These are phyloP conservation scores for Heliocidaris tuberculata DNA, from an alignment of 35 echinoderm and acorn worm genomes.

Conservation along the genomic window DNA sequence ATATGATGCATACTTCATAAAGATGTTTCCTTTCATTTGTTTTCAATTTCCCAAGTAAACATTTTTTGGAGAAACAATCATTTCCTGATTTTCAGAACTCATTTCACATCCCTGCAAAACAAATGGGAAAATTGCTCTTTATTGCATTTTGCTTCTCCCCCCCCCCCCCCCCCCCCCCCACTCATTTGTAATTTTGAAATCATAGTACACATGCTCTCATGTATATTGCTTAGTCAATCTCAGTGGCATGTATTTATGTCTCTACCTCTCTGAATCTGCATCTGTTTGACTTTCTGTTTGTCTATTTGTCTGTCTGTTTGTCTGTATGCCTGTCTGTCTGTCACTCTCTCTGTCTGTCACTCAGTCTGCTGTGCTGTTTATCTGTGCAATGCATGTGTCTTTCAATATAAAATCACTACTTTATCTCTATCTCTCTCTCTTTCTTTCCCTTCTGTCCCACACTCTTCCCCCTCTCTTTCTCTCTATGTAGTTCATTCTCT, in stretches of 20 bases:
- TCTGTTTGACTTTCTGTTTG: not conserved
- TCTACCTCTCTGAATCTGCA: not conserved
- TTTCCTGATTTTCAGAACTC: not conserved
- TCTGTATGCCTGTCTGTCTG: not conserved
- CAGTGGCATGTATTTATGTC: not conserved
- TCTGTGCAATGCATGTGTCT: too few species aligned
- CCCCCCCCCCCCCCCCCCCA: too few species aligned
- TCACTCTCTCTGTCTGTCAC: not conserved
- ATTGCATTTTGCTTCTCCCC: not conserved
- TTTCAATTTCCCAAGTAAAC: not conserved
- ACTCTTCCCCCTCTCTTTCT: not conserved
- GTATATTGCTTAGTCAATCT: too few species aligned
- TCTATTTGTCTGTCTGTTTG: not conserved
- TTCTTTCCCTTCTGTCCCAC: not conserved
- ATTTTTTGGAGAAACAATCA: not conserved
- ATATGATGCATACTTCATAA: not conserved
- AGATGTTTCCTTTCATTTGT: not conserved
- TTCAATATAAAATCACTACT: not conserved
- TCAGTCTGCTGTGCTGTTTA: too few species aligned
- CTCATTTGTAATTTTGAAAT: too few species aligned
- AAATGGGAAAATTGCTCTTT: not conserved
- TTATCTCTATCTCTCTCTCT: not conserved
- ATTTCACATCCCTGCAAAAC: not conserved
- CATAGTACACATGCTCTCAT: too few species aligned
- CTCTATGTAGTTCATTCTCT: not conserved